Conservation (phyloP, 2,113 vertebrate genomes). For the Phainopepla nitens region DNA sequence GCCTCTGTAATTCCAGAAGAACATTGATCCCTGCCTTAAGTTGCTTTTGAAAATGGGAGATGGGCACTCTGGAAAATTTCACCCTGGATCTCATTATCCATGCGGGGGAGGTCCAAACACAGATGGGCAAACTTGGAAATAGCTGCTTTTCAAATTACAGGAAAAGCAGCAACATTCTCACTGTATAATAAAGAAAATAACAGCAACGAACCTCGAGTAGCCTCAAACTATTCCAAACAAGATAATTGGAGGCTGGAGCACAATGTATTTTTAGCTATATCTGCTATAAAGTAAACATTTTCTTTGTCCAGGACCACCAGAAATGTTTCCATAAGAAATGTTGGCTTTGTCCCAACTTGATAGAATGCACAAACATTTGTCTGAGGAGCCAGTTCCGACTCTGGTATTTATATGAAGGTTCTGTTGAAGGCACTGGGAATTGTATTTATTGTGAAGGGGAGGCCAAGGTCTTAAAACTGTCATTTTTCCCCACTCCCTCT, state of each 20-base stretch:
- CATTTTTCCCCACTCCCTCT: neutral
- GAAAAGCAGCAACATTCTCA: slow-evolving; percentile 21
- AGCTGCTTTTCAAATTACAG: slow-evolving; percentile 25
- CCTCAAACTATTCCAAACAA: slow-evolving; percentile 28
- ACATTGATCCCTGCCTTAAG: neutral
- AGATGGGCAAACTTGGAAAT: slow-evolving; percentile 29
- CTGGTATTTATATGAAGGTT: slow-evolving; percentile 12
- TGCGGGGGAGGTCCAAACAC: slow-evolving; percentile 15
- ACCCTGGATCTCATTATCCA: neutral
- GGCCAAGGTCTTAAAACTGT: slow-evolving; percentile 28
- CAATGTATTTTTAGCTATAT: slow-evolving; percentile 52
- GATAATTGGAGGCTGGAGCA: slow-evolving; percentile 27
- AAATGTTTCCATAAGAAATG: slow-evolving; percentile 44
- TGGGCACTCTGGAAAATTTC: slow-evolving; percentile 16
- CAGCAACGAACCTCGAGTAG: neutral
- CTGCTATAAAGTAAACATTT: slow-evolving; percentile 53
- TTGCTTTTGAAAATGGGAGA: neutral
- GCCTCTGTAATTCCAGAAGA: neutral
- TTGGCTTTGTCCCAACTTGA: neutral
- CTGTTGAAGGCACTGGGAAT: slow-evolving; percentile 8
- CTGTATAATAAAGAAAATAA: slow-evolving; percentile 44
- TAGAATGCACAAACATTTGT: slow-evolving; percentile 42
- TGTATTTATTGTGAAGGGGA: neutral
- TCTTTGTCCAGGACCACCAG: slow-evolving; percentile 39
- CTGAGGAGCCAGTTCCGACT: slow-evolving; percentile 11